Conservation (phyloP, 2,797 vertebrate species). For the Cetoscarus ocellatus region DNA sequence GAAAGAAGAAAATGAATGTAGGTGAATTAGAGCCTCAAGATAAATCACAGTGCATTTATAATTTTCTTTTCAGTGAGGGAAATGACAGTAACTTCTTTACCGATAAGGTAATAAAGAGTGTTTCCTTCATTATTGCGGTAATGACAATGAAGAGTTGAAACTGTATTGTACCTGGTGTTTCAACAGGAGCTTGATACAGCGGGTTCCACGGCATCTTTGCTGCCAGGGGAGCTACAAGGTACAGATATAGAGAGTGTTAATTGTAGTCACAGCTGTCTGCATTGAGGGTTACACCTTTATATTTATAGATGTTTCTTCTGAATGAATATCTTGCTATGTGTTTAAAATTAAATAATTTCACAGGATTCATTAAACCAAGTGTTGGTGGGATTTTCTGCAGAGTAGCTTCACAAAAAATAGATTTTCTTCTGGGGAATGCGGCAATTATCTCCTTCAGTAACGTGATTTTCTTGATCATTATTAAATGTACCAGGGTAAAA, state of each 20-base stretch:
- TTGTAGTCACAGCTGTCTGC: conserved; percentile 3
- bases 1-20: background rate
- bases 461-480: conserved; percentile 23
- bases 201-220: conserved; percentile 70
- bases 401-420: background rate
- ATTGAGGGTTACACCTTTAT: background rate
- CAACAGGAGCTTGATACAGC: conserved; percentile 43
- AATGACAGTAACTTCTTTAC: background rate
- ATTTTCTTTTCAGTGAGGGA: too few relatives aligned
- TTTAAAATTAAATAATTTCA: background rate
- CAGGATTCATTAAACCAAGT: background rate
- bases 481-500: conserved; percentile 29
- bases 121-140: background rate
- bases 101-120: background rate
- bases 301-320: conserved; percentile 19
- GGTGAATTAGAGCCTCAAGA: background rate
- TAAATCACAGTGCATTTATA: too few relatives aligned
- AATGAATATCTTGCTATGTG: too few relatives aligned
- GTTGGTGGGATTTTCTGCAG: background rate
- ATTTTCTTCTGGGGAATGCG: background rate
- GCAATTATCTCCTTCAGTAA: background rate
- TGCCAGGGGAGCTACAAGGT: conserved; percentile 58
- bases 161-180: conserved; percentile 70
- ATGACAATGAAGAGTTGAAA: background rate
- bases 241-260: conserved; percentile 21